Base-by-base conservation (phyloP, 2,888 invertebrate species). In the Hirtodrosophila histrioides region DNA sequence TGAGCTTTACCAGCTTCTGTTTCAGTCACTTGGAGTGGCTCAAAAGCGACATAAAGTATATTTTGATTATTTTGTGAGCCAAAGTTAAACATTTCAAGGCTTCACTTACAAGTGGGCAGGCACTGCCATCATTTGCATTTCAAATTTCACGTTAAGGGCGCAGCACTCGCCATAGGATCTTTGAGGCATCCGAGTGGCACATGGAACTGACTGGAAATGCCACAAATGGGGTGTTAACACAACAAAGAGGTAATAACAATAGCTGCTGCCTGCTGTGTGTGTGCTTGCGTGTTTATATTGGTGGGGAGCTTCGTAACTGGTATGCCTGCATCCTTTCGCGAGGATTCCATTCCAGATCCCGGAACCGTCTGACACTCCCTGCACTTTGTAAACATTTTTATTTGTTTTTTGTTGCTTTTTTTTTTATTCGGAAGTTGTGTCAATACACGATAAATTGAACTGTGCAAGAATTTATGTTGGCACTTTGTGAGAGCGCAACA, bases 191-290 rank as follows among this genome's bases (percentile, higher is more conserved):
- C 23, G 50, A 27, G 31, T 49, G 69, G 54, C 69, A 65, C 75
- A 62, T 49, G 69, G 76, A 74, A 67, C 70, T 66, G 75, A 78
- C 80, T 75, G 75, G 51, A 73, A 83, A 76, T 81, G 67, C 84
- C 86, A 68, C 81, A 86, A 84, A 84, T 84, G 86, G 81, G 56
- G 86, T 83, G 84, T 78, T 84, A 84, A 84, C 86, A 84, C 78
- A 84, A 75, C 84, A 84, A 84, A 84, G 84, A 86, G 84, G 86
- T 86, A 81, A 86, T 84, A 86, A 84, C 86, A 86, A 84, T 81
- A 60, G 66, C 65, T 36, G 56, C 65, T 50, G 43, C 63, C 77
- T 69, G 61, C 48, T 62, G 53, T 63, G 63, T 54, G 43, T 53
- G 43, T 57, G 46, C 58, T 41, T 55, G 10, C 4, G 54, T 37